phyloP scores from a whole-genome alignment of 2,113 vertebrate genomes.

The Speoplatyrhinus poulsoni region DNA sequence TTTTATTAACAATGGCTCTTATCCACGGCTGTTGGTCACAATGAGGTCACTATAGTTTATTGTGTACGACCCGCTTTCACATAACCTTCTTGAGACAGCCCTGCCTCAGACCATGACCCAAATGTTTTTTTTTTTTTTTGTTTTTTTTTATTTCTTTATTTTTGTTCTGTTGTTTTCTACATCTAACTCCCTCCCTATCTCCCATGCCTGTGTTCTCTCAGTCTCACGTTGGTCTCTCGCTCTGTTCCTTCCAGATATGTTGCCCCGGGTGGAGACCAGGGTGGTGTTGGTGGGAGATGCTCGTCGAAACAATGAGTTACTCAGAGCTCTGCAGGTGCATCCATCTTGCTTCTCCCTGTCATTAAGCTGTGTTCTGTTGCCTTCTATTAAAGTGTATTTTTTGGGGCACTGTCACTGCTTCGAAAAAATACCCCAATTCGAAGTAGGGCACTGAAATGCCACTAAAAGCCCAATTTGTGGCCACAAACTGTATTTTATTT shows the following conservation, averaged over 20 bases:
- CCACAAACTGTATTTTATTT: not conserved
- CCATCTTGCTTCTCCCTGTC: conserved; percentile 33
- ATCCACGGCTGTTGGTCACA: conserved; percentile 11
- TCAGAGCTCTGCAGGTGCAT: conserved; percentile 89
- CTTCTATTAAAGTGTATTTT: not conserved
- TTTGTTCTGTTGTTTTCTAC: too few relatives aligned
- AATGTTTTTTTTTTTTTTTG: not conserved
- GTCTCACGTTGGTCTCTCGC: too few relatives aligned
- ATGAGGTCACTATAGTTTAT: not conserved
- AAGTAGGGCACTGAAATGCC: not conserved
- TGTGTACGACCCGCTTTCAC: conserved; percentile 4
- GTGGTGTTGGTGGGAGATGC: conserved; percentile 88
- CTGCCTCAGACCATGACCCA: not conserved
- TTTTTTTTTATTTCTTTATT: not conserved
- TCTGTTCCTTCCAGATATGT: conserved; percentile 77
- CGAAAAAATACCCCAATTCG: not conserved
- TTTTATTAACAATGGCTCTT: not conserved
- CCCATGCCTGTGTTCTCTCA: conserved; percentile 10
- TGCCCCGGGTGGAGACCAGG: conserved; percentile 89
- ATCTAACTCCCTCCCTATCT: not conserved
- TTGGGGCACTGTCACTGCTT: not conserved
- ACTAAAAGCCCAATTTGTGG: not conserved
- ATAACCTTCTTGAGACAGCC: not conserved
- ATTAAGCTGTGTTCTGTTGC: not conserved
- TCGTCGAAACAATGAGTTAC: conserved; percentile 77